phyloP scores from a whole-genome alignment of 2,113 vertebrate species.

The Papio anubis region DNA sequence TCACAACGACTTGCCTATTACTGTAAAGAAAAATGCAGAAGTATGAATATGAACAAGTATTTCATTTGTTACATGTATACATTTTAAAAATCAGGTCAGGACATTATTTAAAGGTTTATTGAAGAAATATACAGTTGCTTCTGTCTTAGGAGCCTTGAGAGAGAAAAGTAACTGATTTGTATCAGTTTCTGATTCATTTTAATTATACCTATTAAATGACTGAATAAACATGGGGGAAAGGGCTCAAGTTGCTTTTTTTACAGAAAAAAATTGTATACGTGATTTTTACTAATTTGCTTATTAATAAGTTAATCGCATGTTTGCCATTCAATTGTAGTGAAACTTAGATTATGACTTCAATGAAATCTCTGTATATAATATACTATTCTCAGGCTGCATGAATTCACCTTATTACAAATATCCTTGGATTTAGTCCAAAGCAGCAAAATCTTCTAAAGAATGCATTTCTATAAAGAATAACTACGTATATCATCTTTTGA shows the following conservation, averaged over 20 bases:
- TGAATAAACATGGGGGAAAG: neutral
- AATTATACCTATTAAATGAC: neutral
- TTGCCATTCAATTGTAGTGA: neutral
- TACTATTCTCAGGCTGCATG: neutral
- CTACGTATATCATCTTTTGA: neutral
- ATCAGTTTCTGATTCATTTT: neutral
- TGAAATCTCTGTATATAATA: neutral
- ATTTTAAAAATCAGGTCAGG: neutral
- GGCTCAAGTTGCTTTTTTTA: neutral
- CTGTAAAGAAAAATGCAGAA: neutral
- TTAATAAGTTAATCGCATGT: neutral
- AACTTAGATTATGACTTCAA: neutral
- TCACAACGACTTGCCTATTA: neutral
- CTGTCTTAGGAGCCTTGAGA: neutral
- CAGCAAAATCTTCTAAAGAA: neutral
- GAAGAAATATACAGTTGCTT: neutral
- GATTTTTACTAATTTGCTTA: neutral
- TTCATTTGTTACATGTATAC: neutral
- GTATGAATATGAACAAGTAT: neutral
- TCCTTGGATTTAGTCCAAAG: neutral
- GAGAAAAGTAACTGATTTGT: neutral
- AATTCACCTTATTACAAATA: neutral
- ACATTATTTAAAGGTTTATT: neutral
- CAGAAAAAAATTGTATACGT: neutral
- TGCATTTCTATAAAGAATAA: conserved; percentile 9